Evolutionary conservation across 2,888 invertebrate species (phyloP).

Genomic region (Ochropleura leucogaster): DNA sequence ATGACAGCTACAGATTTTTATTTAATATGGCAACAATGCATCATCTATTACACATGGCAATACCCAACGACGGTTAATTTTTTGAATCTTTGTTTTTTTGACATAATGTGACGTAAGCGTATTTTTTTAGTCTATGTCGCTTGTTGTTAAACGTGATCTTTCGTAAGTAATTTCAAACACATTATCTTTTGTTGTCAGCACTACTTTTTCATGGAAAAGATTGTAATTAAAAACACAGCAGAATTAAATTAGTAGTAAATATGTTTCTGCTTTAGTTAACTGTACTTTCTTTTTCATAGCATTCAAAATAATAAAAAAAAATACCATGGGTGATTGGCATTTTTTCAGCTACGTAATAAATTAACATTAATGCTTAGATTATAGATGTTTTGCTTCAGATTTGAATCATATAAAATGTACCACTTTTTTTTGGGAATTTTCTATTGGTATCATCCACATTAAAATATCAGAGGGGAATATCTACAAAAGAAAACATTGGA

Average conservation of each 20-base stretch:
- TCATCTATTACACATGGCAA: background rate
- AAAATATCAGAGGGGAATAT: background rate
- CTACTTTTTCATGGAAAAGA: constrained; percentile 18
- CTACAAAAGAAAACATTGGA: background rate
- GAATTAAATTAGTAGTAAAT: background rate
- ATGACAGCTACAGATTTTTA: background rate
- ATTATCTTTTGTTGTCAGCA: constrained; percentile 16
- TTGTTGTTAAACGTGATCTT: constrained; percentile 46
- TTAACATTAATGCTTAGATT: constrained; percentile 20
- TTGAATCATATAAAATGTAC: background rate
- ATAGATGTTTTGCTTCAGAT: constrained; percentile 17
- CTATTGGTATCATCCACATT: background rate
- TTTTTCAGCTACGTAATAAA: constrained; percentile 26
- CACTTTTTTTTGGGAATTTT: constrained; percentile 10
- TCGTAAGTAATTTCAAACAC: constrained; percentile 37
- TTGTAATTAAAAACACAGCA: constrained; percentile 8
- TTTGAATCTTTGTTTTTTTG: background rate
- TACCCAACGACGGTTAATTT: background rate
- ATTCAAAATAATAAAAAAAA: constrained; percentile 14
- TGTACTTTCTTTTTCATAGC: constrained; percentile 37
- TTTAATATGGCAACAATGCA: background rate
- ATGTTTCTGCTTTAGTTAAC: background rate
- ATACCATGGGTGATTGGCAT: constrained; percentile 51
- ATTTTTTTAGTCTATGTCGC: constrained; percentile 37
- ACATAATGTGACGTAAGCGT: constrained; percentile 22